Evolutionary conservation across 2,888 invertebrate species (phyloP).

Genomic region (Endotricha flammealis): DNA sequence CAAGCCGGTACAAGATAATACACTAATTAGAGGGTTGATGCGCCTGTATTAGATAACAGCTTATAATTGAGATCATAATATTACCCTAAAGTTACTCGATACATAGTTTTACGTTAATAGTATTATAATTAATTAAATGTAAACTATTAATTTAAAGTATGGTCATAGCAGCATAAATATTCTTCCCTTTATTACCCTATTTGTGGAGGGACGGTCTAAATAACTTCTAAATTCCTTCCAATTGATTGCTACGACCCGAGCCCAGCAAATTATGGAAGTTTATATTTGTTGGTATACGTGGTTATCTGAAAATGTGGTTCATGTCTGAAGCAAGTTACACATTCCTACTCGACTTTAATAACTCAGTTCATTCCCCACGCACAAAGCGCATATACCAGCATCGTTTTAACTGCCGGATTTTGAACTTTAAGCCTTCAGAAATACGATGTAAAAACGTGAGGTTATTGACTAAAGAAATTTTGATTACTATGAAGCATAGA

Average conservation of each 20-base stretch:
- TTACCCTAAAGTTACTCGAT: too few relatives aligned
- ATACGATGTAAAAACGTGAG: not conserved
- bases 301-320: not conserved
- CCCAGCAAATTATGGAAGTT: not conserved
- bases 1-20: too few relatives aligned
- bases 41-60: too few relatives aligned
- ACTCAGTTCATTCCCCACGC: conserved; percentile 3
- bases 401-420: not conserved
- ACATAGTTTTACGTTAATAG: too few relatives aligned
- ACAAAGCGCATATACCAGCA: not conserved
- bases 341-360: conserved; percentile 5
- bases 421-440: not conserved
- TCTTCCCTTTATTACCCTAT: not conserved
- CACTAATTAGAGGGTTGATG: too few relatives aligned
- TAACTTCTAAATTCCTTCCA: not conserved
- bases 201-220: not conserved
- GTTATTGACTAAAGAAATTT: not conserved
- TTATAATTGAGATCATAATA: too few relatives aligned
- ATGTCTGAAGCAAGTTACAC: not conserved
- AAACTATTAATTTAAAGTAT: too few relatives aligned
- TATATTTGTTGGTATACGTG: not conserved
- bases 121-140: too few relatives aligned
- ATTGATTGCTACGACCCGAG: not conserved
- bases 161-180: too few relatives aligned
- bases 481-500: not conserved